Evolutionary conservation across 2,797 vertebrate genomes (phyloP).

Genomic region (Parauchenoglanis punctatus): DNA sequence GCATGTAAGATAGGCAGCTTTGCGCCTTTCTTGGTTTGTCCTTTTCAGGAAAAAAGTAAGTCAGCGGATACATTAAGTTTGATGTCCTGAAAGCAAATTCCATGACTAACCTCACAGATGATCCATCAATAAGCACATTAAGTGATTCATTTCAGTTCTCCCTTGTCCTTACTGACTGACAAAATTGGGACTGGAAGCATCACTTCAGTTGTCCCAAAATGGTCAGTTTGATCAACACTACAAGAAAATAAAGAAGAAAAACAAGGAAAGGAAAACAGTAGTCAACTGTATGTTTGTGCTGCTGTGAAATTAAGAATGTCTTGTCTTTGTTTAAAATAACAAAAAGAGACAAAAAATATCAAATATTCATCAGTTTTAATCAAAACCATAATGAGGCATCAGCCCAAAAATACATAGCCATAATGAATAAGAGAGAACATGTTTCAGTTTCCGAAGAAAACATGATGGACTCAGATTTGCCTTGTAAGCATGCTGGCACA

Average conservation of each 20-base stretch:
- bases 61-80: slow-evolving; percentile 70
- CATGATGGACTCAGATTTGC: slow-evolving; percentile 19
- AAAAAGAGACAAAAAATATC: neutral
- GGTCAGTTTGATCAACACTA: slow-evolving; percentile 37
- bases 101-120: slow-evolving; percentile 75
- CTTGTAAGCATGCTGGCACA: slow-evolving; percentile 20
- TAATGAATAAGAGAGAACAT: slow-evolving; percentile 53
- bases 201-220: slow-evolving; percentile 63
- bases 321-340: neutral
- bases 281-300: neutral
- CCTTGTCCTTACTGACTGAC: neutral
- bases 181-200: slow-evolving; percentile 74
- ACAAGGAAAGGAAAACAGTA: neutral
- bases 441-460: slow-evolving; percentile 27
- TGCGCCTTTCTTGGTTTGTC: slow-evolving; percentile 75
- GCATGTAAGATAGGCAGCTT: slow-evolving; percentile 75
- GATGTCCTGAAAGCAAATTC: slow-evolving; percentile 81
- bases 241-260: neutral
- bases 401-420: slow-evolving; percentile 64
- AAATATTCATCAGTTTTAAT: slow-evolving; percentile 68
- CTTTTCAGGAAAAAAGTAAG: slow-evolving; percentile 62
- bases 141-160: neutral
- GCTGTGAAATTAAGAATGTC: neutral
- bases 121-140: slow-evolving; percentile 9
- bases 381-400: slow-evolving; percentile 68